Conservation (phyloP, 2,888 invertebrate species). For the Erebia palarica region DNA sequence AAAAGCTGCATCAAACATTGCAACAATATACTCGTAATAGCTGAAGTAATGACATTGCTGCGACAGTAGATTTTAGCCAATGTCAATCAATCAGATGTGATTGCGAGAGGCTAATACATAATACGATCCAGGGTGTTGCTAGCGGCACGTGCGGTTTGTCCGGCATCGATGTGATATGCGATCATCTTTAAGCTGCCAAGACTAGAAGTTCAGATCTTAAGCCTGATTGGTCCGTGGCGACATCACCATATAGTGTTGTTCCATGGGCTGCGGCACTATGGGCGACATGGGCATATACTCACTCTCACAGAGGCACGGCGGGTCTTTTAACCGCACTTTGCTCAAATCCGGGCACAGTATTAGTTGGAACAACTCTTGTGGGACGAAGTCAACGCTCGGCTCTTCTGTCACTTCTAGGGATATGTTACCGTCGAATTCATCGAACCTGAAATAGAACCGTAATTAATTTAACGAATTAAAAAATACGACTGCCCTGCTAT, state of each 20-base stretch:
- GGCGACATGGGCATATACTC: constrained; percentile 77
- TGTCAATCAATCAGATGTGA: no score
- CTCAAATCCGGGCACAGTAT: constrained; percentile 59
- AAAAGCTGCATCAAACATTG: no score
- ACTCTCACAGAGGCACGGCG: constrained; percentile 50
- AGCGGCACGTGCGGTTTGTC: neutral
- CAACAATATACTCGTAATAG: no score
- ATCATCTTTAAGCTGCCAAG: constrained; percentile 4
- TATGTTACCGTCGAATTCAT: constrained; percentile 54
- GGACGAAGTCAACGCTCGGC: constrained; percentile 46
- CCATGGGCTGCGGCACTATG: constrained; percentile 60
- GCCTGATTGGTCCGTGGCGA: constrained; percentile 68
- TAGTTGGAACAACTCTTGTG: constrained; percentile 69
- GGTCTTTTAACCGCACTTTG: constrained; percentile 52
- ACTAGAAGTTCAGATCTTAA: constrained; percentile 50
- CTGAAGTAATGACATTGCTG: no score
- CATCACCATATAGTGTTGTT: constrained; percentile 74
- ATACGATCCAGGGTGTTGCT: neutral
- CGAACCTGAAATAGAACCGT: constrained; percentile 39
- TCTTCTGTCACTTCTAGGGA: constrained; percentile 64
- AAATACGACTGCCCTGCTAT: no score
- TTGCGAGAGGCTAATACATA: no score
- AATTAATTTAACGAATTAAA: neutral
- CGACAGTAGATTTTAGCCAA: no score
- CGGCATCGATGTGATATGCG: neutral